Evolutionary conservation across 1,140 invertebrate genomes (phyloP).

Genomic region (Sweltsa coloradensis): DNA sequence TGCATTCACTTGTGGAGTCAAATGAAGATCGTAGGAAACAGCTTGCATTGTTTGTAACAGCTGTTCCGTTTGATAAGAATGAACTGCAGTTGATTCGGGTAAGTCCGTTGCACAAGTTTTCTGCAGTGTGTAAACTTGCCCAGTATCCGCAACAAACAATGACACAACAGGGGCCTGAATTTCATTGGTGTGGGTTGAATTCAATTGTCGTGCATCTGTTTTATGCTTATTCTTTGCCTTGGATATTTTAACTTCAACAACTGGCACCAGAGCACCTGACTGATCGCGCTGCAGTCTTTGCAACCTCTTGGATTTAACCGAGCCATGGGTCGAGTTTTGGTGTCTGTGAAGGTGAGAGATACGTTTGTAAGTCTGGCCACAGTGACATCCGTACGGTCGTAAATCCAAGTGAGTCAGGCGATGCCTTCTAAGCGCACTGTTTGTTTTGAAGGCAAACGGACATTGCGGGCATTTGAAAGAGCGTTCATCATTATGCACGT

Average conservation of each 20-base stretch:
- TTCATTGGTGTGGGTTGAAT: not conserved
- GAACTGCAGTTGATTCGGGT: too few species aligned
- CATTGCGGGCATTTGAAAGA: not conserved
- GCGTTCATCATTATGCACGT: slow-evolving; percentile 7
- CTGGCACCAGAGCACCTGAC: not conserved
- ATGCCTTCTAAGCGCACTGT: slow-evolving; percentile 3
- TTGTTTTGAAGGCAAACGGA: slow-evolving; percentile 4
- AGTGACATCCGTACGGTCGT: slow-evolving; percentile 6
- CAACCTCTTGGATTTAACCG: slow-evolving; percentile 1
- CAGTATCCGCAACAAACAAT: not conserved
- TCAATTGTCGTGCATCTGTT: not conserved
- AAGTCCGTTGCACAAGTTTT: not conserved
- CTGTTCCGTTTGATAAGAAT: too few species aligned
- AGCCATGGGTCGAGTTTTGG: slow-evolving; percentile 1
- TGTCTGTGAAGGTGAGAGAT: slow-evolving; percentile 5
- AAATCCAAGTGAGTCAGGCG: slow-evolving; percentile 2
- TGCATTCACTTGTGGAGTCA: too few species aligned
- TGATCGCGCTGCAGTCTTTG: slow-evolving; percentile 1
- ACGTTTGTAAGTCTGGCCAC: slow-evolving; percentile 9
- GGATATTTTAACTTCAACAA: too few species aligned
- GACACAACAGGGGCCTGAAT: not conserved
- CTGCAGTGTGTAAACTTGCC: not conserved
- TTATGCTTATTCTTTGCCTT: too few species aligned
- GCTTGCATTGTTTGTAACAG: too few species aligned
- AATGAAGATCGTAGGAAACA: too few species aligned